Conservation (phyloP, 2,113 vertebrate species). For the Pluvianellus socialis region DNA sequence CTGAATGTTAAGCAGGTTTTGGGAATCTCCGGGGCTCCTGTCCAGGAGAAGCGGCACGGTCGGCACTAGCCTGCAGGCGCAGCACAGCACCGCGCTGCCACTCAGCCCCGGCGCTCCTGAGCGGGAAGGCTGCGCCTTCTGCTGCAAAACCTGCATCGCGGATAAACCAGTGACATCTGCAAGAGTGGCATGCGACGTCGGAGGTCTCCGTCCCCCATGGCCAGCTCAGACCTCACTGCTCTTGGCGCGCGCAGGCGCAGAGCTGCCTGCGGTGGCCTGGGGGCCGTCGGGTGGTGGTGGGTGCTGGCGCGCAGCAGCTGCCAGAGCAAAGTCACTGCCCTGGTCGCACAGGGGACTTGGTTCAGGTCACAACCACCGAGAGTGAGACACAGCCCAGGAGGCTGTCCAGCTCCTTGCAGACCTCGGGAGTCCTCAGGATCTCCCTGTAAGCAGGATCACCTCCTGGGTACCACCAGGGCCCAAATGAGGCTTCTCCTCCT, state of each 20-base stretch:
- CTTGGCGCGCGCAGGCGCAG: background rate
- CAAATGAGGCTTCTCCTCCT: background rate
- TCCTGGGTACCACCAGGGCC: background rate
- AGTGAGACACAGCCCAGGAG: background rate
- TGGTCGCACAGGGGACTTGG: rapidly evolving
- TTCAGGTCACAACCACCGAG: background rate
- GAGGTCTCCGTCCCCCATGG: background rate
- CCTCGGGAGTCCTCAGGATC: background rate
- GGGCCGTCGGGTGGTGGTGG: rapidly evolving
- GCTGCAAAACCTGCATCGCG: background rate
- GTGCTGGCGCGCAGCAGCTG: background rate
- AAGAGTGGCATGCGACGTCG: rapidly evolving
- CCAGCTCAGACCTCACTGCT: background rate
- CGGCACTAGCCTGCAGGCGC: background rate
- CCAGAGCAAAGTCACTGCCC: background rate
- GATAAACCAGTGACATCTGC: background rate
- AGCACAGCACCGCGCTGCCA: rapidly evolving
- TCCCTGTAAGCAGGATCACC: background rate
- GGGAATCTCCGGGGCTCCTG: background rate
- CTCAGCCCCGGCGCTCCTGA: rapidly evolving
- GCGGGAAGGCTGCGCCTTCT: background rate
- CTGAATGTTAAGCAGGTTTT: background rate
- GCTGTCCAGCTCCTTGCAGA: background rate
- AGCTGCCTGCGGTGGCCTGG: rapidly evolving
- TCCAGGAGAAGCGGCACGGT: background rate